A percentile compares a stretch with the other conserved stretches of the same genome.
These are phyloP conservation scores for Melipona beecheii DNA, from an alignment of 2,888 invertebrate species.

Conservation along the genomic window DNA sequence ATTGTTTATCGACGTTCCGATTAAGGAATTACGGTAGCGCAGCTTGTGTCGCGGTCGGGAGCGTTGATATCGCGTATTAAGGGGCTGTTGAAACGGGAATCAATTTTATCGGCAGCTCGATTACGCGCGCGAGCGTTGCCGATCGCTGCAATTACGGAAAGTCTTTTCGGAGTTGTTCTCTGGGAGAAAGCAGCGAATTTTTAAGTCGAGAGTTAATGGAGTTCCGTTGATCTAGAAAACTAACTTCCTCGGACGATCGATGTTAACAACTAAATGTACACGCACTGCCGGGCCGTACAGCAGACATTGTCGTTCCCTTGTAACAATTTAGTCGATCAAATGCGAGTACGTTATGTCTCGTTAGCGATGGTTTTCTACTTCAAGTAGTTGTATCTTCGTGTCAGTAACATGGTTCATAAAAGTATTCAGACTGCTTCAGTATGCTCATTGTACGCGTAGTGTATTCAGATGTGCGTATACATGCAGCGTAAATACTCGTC, in stretches of 20 bases:
- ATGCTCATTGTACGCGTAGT: no score
- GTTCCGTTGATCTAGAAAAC: background rate
- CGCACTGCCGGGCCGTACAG: no score
- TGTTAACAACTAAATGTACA: no score
- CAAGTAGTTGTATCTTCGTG: no score
- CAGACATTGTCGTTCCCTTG: no score
- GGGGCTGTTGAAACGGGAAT: background rate
- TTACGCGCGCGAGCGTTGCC: background rate
- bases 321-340: no score
- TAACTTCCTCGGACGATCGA: background rate
- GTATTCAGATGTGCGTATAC: no score
- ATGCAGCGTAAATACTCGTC: no score
- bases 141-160: constrained; percentile 1
- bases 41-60: background rate
- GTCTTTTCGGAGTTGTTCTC: background rate
- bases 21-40: background rate
- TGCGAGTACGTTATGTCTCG: no score
- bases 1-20: constrained; percentile 32
- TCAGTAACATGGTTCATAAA: no score
- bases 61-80: background rate
- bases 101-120: constrained; percentile 23
- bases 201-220: background rate
- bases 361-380: no score
- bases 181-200: background rate
- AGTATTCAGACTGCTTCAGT: no score